Conservation (phyloP, 1,140 invertebrate species). For the Sycophila sp. region DNA sequence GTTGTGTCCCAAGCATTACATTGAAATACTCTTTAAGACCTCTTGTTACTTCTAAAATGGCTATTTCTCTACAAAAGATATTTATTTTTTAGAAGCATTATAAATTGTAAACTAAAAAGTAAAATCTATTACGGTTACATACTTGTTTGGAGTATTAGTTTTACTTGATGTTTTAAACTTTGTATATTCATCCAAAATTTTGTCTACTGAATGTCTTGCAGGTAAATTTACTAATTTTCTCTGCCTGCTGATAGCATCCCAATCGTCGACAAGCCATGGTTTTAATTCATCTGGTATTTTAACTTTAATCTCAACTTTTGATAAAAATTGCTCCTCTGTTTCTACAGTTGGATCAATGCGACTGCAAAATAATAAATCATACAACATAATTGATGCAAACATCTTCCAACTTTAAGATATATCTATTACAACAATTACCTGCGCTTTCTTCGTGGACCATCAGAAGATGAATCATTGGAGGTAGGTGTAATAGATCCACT, state of each 20-base stretch:
- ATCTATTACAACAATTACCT: conserved; percentile 47
- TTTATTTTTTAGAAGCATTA: no score
- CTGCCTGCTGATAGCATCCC: conserved; percentile 90
- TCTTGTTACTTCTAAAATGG: conserved; percentile 80
- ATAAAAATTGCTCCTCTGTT: conserved; percentile 81
- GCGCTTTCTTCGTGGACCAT: conserved; percentile 61
- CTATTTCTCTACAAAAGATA: conserved; percentile 73
- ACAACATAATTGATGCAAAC: not conserved
- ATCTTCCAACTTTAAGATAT: not conserved
- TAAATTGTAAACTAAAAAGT: not conserved
- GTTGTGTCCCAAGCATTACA: conserved; percentile 89
- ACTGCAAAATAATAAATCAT: conserved; percentile 52
- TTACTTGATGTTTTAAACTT: conserved; percentile 84
- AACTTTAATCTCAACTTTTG: conserved; percentile 87
- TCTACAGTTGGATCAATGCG: conserved; percentile 75
- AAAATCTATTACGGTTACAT: conserved; percentile 43
- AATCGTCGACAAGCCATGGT: conserved; percentile 94
- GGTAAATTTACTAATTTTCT: conserved; percentile 88
- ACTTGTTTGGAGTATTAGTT: conserved; percentile 82
- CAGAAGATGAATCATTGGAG: conserved; percentile 61
- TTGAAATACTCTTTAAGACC: conserved; percentile 96
- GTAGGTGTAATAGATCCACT: conserved; percentile 57
- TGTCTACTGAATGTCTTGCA: conserved; percentile 84
- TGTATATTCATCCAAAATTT: conserved; percentile 90
- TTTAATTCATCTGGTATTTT: conserved; percentile 95